Evolutionary conservation across 2,113 vertebrate genomes (phyloP), one percentile per base, ranked within the genome.

Genomic region (Lycaon pictus): DNA sequence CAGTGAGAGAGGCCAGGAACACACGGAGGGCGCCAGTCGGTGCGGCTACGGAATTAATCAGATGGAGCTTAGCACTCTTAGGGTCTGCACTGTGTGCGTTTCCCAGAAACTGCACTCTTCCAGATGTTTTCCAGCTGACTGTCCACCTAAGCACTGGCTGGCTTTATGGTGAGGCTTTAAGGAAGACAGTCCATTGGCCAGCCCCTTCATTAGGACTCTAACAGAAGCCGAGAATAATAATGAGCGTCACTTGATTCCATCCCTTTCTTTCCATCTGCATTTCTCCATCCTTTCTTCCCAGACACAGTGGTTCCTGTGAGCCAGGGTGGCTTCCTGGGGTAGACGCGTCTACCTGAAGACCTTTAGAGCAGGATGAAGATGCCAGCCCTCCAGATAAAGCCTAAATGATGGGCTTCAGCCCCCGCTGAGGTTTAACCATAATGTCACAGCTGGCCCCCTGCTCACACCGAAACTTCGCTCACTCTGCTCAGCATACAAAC

Each of bases 31-130:
- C 55, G 15, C 43, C 86, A 92, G 65, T 90, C 32, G 29, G 22
- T 79, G 71, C 94, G 29, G 32, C 20, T 91, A 71, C n/a, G 88
- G 82, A 95, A 96, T 55, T 85, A 60, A 88, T 91, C 82, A 76
- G 29, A 48, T 60, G 71, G 43, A 84, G 81, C 69, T 93, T 63
- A 76, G 86, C 51, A 82, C 51, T 53, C 51, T 53, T 56, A 69
- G 27, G 63, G 93, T 85, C 19, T 88, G 58, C 93, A 90, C 96
- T 74, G 89, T 88, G 55, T 35, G 74, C 20, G 82, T 91, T 95
- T 96, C 82, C 95, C 93, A 86, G 95, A 92, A 97, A 72, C 86
- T 62, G 95, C 27, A 62, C 58, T 56, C 65, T 65, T 85, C 51
- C 71, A 60, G 77, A 81, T 90, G 72, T 90, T 88, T 91, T 67